phyloP scores from a whole-genome alignment of 2,888 invertebrate species.

The Megastigmus dorsalis region DNA sequence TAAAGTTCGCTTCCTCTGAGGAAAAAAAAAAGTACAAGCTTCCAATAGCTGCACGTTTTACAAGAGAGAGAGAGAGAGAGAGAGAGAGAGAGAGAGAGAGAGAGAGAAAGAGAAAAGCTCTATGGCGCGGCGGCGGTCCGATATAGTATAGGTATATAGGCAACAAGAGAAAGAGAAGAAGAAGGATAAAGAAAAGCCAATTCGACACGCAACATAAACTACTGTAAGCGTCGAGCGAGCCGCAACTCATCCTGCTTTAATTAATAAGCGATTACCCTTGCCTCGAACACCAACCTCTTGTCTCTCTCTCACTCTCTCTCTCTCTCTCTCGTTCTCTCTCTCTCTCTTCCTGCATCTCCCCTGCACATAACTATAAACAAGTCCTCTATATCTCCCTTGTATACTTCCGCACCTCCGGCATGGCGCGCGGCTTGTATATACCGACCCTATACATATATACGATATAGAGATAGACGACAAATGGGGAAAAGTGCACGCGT shows the following conservation, averaged over 20 bases:
- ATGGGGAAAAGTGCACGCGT: slow-evolving; percentile 1
- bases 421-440: too few relatives aligned
- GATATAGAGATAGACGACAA: too few relatives aligned
- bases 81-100: neutral
- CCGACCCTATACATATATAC: too few relatives aligned
- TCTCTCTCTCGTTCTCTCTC: neutral
- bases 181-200: slow-evolving; percentile 22
- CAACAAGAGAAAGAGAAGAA: too few relatives aligned
- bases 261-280: slow-evolving; percentile 49
- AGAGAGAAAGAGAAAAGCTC: too few relatives aligned
- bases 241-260: slow-evolving; percentile 18
- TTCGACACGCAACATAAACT: slow-evolving; percentile 44
- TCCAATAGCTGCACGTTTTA: neutral
- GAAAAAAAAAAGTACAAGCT: neutral
- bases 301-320: slow-evolving; percentile 38
- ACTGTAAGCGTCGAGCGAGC: slow-evolving; percentile 10
- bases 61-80: neutral
- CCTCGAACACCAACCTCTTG: slow-evolving; percentile 25
- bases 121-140: neutral
- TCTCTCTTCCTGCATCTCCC: neutral
- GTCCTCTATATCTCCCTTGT: too few relatives aligned
- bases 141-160: too few relatives aligned
- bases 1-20: neutral
- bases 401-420: slow-evolving; percentile 10
- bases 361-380: too few relatives aligned